Evolutionary conservation across 1,140 invertebrate genomes (phyloP).

Genomic region (Drosophila jambulina): DNA sequence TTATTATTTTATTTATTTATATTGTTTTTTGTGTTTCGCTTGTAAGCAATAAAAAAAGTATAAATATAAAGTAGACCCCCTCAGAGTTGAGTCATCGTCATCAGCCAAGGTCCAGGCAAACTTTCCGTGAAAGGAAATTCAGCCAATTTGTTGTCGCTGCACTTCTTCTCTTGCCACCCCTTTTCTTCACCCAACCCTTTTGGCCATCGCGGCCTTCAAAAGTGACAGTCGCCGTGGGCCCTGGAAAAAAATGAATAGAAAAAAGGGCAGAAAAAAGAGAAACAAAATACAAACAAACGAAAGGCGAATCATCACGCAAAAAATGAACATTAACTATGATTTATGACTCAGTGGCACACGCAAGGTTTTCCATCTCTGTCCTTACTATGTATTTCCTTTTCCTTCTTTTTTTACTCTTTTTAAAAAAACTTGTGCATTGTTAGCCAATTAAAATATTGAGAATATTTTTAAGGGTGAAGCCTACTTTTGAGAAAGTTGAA

Average conservation of each 20-base stretch:
- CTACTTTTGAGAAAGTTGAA: not conserved
- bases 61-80: slow-evolving; percentile 1
- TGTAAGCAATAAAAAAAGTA: not conserved
- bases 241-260: slow-evolving; percentile 43
- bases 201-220: slow-evolving; percentile 62
- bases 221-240: slow-evolving; percentile 68
- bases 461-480: not conserved
- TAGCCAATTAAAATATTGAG: slow-evolving; percentile 65
- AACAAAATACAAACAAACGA: slow-evolving; percentile 31
- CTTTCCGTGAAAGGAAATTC: slow-evolving; percentile 66
- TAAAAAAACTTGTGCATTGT: slow-evolving; percentile 29
- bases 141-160: slow-evolving; percentile 72
- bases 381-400: not conserved
- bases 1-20: not conserved
- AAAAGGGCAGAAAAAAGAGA: slow-evolving; percentile 11
- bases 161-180: slow-evolving; percentile 7
- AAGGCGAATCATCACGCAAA: slow-evolving; percentile 35
- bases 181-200: slow-evolving; percentile 2
- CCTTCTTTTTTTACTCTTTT: not conserved
- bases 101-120: slow-evolving; percentile 36
- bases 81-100: slow-evolving; percentile 57
- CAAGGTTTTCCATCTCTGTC: not conserved
- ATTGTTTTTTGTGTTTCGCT: too few species aligned
- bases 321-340: slow-evolving; percentile 68
- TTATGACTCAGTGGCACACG: slow-evolving; percentile 52